A percentile compares a stretch with the other conserved stretches of the same genome.
Evolutionary conservation across 2,113 vertebrate species (phyloP).

Genomic region (Rhinopomastus cyanomelas): DNA sequence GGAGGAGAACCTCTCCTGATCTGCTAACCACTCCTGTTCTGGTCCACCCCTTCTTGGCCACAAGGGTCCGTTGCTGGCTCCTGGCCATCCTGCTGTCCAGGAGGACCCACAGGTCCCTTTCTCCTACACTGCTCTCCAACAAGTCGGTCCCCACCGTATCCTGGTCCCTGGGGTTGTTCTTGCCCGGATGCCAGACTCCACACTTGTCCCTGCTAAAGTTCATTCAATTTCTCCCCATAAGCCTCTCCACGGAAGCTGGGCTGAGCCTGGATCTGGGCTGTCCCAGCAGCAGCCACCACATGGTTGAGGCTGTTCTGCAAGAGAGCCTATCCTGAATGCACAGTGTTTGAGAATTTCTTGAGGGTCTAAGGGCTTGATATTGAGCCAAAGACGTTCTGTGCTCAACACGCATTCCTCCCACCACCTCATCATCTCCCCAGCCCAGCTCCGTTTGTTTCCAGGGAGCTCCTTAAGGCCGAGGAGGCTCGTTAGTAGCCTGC

Average conservation of each 20-base stretch:
- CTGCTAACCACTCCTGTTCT: no score
- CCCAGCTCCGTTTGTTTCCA: neutral
- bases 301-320: neutral
- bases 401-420: constrained; percentile 18
- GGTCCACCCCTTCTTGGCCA: no score
- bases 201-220: no score
- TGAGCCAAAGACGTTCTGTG: constrained; percentile 7
- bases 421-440: constrained; percentile 8
- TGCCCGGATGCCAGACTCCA: no score
- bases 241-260: neutral
- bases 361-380: neutral
- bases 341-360: neutral
- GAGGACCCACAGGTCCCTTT: no score
- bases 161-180: no score
- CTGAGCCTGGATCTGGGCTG: neutral
- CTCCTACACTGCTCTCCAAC: no score
- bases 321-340: neutral
- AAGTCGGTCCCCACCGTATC: no score
- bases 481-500: constrained; percentile 10
- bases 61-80: no score
- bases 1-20: no score
- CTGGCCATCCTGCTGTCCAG: no score
- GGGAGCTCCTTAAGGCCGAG: neutral
- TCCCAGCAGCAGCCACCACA: neutral
- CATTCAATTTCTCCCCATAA: no score